phyloP scores from a whole-genome alignment of 2,888 invertebrate genomes.

The Macropis europaea region DNA sequence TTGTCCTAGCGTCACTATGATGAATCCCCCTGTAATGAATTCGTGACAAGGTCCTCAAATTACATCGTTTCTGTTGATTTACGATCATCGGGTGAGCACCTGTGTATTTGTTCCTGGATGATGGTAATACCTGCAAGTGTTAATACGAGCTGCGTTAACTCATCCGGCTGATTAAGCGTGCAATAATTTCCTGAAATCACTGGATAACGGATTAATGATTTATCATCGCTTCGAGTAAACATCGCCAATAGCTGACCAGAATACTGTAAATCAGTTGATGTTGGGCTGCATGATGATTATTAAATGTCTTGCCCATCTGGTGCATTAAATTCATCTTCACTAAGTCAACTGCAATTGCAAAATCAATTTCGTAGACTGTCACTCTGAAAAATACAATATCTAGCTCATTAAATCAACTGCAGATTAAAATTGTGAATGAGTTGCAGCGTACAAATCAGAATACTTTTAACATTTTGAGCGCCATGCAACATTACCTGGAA shows the following conservation, averaged over 20 bases:
- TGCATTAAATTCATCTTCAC: slow-evolving; percentile 16
- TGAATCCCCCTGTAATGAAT: neutral
- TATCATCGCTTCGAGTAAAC: slow-evolving; percentile 27
- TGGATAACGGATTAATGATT: slow-evolving; percentile 47
- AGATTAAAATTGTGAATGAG: too few relatives aligned
- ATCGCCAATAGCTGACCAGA: slow-evolving; percentile 16
- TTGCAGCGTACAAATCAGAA: too few relatives aligned
- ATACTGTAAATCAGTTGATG: slow-evolving; percentile 42
- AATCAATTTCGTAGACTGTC: too few relatives aligned
- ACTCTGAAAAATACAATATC: too few relatives aligned
- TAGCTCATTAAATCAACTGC: too few relatives aligned
- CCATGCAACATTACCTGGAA: too few relatives aligned
- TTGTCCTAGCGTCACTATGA: neutral
- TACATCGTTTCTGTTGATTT: slow-evolving; percentile 8
- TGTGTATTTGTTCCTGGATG: neutral
- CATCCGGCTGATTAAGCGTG: slow-evolving; percentile 25
- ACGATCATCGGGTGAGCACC: neutral
- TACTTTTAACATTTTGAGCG: too few relatives aligned
- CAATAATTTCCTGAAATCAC: slow-evolving; percentile 28
- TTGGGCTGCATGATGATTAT: slow-evolving; percentile 15
- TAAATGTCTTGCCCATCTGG: neutral
- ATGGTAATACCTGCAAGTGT: neutral
- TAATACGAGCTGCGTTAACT: neutral
- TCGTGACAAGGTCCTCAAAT: neutral
- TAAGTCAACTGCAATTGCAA: neutral